phyloP scores from a whole-genome alignment of 2,113 vertebrate species.

The Oostethus manadensis region DNA sequence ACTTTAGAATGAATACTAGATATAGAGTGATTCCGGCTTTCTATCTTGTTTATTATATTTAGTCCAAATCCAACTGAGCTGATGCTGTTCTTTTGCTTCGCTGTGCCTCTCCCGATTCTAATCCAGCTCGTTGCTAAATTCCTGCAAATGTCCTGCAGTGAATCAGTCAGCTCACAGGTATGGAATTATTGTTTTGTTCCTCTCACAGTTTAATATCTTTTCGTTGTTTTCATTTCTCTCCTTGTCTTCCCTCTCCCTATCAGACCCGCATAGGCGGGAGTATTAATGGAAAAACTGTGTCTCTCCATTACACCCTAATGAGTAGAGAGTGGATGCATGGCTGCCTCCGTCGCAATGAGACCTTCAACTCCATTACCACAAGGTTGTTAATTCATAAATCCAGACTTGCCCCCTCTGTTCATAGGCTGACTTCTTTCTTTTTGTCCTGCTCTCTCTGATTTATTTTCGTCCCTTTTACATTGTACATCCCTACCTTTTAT shows the following conservation, averaged over 20 bases:
- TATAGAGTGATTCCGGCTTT: not conserved
- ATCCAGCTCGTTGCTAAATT: constrained; percentile 51
- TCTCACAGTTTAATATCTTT: constrained; percentile 38
- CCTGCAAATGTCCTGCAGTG: constrained; percentile 44
- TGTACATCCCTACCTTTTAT: constrained; percentile 13
- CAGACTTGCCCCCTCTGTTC: constrained; percentile 31
- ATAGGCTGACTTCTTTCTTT: constrained; percentile 28
- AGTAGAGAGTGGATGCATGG: constrained; percentile 65
- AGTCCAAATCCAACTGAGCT: constrained; percentile 52
- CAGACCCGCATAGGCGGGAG: constrained; percentile 36
- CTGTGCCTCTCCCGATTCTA: constrained; percentile 42
- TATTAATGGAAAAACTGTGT: constrained; percentile 63
- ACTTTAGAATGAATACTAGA: constrained; percentile 24
- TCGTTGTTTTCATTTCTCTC: constrained; percentile 6
- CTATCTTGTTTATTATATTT: constrained; percentile 48
- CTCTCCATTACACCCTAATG: constrained; percentile 62
- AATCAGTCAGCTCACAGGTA: constrained; percentile 52
- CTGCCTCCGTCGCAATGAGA: constrained; percentile 65
- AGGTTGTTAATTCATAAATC: constrained; percentile 68
- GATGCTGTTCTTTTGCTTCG: constrained; percentile 49
- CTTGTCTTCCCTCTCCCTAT: constrained; percentile 30
- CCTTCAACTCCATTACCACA: constrained; percentile 62
- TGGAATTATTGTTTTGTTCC: constrained; percentile 47
- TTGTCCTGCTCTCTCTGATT: constrained; percentile 38
- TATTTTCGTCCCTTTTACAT: constrained; percentile 19